Evolutionary conservation across 2,113 vertebrate species (phyloP), one percentile per base, ranked within the genome.

Genomic region (Alligator mississippiensis): DNA sequence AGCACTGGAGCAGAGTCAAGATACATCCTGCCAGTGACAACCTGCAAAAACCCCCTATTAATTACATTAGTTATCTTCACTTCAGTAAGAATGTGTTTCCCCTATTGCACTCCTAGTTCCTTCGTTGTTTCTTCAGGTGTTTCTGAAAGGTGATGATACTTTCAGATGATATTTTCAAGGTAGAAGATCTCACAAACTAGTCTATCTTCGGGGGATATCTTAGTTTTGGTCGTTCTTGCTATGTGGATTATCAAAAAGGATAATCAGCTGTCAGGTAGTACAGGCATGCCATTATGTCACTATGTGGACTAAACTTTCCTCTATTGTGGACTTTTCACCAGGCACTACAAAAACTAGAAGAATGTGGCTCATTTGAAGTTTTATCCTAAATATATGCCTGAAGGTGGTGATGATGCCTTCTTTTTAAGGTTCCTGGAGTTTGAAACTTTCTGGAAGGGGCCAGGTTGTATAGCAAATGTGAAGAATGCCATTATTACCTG

Each of bases 381-480:
- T 72, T 38, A 72, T 34, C 34, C 34, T 72, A 30, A 72, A 72
- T 72, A 38, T 72, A 72, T 72, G 68, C 68, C 34, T 38, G 68
- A 64, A 70, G 82, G 63, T 82, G 47, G 9, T 80, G 47, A 70
- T 84, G 58, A 9, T 94, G 64, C 89, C 70, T 87, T 88, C 77
- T 91, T 28, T 60, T 74, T 86, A 85, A 86, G 22, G 74, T 90
- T 90, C 77, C 77, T 47, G 11, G 28, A 57, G 62, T 82, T 66
- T 82, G 85, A 90, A 78, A 62, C 75, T 12, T 77, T 92, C 21
- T 93, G 62, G 78, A 89, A 75, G 87, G 80, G 84, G 21, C 77
- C n/a, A 77, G 84, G 11, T 91, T 95, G 64, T 47, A 54, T 11
- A 85, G 54, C 38, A 70, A 70, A 11, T 17, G 88, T 77, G 22